Base-by-base conservation (phyloP, 2,113 vertebrate genomes). In the Pachypanchax playfairii region DNA sequence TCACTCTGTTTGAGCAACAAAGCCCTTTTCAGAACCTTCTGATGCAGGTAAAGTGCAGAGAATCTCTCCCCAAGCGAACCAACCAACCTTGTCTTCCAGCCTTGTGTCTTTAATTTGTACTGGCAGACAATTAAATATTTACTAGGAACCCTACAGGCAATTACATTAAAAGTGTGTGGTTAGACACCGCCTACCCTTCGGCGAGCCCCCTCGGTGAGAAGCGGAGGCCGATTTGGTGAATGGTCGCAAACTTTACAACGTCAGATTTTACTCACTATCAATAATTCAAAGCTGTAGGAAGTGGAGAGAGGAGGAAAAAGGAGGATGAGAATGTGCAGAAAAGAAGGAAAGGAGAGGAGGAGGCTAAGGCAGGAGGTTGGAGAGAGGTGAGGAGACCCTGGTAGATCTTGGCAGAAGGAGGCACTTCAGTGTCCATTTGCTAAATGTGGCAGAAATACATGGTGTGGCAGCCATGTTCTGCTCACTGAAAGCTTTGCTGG, bases 121-220 rank as follows among this genome's bases (percentile, higher is more conserved):
- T 92, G 93, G 92, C 95, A 94, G 92, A 91, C 91, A 72, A 95
- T 95, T 88, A 95, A 96, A 96, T 95, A 96, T 96, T 96, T 91
- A 95, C 90, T 69, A 71, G 90, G 85, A 89, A 89, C 92, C 93
- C 94, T 94, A 96, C 89, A 94, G 93, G 94, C 94, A 94, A 94
- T 94, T 95, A 95, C 93, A 95, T 94, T 94, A 94, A 92, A 80
- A 93, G 92, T 88, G 93, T 91, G 92, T 92, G 92, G 94, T 95
- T 94, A 94, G 93, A 95, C 93, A 93, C 85, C 89, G 86, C 92
- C 92, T 91, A 91, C 91, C 92, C 92, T 85, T 81, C 75, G 88
- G 91, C 88, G 75, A 87, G 89, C 87, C 89, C 90, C 89, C 88
- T 83, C 82, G 87, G 92, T 93, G 93, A 89, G 92, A 91, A 90